A percentile compares a stretch with the other conserved stretches of the same genome.
Conservation (phyloP, 2,797 vertebrate species). For the Perodicticus potto region DNA sequence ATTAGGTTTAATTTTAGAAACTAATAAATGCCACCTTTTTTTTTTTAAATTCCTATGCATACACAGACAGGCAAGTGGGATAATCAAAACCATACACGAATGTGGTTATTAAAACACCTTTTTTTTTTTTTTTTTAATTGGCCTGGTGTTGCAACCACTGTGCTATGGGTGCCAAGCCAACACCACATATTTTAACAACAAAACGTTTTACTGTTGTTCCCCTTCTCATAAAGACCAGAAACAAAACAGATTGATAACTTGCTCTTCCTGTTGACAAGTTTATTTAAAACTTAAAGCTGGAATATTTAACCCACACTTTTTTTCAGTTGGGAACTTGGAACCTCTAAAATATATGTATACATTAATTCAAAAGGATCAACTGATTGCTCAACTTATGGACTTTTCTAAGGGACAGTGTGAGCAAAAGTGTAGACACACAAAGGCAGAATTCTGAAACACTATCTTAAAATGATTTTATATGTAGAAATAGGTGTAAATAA, state of each 20-base stretch:
- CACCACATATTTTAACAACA: not conserved
- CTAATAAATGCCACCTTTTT: not conserved
- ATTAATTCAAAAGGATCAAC: not conserved
- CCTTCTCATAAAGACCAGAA: slow-evolving; percentile 40
- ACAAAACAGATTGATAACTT: slow-evolving; percentile 11
- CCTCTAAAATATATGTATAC: not conserved
- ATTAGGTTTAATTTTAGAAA: slow-evolving; percentile 53
- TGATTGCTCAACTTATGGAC: not conserved
- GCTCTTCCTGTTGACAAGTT: not conserved
- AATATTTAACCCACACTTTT: not conserved
- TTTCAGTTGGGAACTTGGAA: not conserved
- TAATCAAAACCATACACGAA: too few relatives aligned
- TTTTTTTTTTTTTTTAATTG: too few relatives aligned
- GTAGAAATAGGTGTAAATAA: not conserved
- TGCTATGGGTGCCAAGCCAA: too few relatives aligned
- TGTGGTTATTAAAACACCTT: too few relatives aligned
- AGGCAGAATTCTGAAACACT: slow-evolving; percentile 32
- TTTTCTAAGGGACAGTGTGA: not conserved
- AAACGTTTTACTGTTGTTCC: not conserved
- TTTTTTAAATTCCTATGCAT: too few relatives aligned
- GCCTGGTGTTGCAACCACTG: too few relatives aligned
- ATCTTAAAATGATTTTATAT: not conserved
- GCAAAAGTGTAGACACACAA: not conserved
- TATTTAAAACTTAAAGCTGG: slow-evolving; percentile 30
- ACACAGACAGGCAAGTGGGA: too few relatives aligned